Evolutionary conservation across 2,888 invertebrate species (phyloP), one percentile per base, ranked within the genome.

Genomic region (Hyppa rectilinea): DNA sequence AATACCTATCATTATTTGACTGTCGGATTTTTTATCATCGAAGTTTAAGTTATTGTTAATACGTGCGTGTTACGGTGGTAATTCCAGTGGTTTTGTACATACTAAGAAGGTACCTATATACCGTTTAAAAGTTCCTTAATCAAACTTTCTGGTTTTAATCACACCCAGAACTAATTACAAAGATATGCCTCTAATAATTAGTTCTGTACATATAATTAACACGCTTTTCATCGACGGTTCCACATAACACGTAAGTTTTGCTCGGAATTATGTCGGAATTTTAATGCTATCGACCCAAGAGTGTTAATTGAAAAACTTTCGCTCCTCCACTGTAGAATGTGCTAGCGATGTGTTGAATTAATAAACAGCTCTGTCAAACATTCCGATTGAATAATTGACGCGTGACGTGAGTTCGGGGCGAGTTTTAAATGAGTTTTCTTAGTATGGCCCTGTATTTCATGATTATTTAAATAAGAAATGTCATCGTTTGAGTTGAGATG

Each of bases 271-370:
- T 89, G 88, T 88, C 84, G 92, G 92, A 94, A 93, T 94, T 94
- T 94, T 91, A 93, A 93, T 92, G 91, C 85, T 86, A 92, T 91
- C 90, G 90, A 89, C 88, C 88, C 84, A 84, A 87, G 88, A 88
- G 86, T 88, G 89, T 92, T 95, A 95, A 95, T 95, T 95, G 93
- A 94, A 95, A 95, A 95, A 95, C 88, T 95, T 95, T 92, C 82
- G 82, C 76, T 79, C 83, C 80, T 80, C 84, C 84, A 85, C 84
- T 65, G 81, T 85, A 86, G 90, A 91, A 92, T 88, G 89, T 89
- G 87, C 85, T 83, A 87, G 87, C 89, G 82, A 90, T 91, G 90
- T 92, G 91, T 92, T 93, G 91, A 94, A 93, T 94, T 92, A 90
- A 89, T 92, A 91, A 92, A 88, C 89, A 91, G 89, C 85, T 83